Conservation (phyloP, 2,888 invertebrate species). For the Drosophila anceps region DNA sequence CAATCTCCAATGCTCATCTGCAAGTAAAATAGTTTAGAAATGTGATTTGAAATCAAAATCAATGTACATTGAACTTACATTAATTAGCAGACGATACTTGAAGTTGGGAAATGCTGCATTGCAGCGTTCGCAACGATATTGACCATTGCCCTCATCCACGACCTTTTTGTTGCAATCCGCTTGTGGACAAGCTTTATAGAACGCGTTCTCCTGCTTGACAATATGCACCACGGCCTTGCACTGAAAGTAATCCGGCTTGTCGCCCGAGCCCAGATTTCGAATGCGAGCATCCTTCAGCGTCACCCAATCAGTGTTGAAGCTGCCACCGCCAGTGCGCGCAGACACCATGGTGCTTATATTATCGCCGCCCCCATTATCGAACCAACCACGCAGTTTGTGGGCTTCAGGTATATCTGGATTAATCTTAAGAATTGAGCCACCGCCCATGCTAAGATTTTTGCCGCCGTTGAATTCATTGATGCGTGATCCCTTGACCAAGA, state of each 20-base stretch:
- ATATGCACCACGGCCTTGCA: slow-evolving; percentile 92
- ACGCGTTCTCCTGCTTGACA: slow-evolving; percentile 92
- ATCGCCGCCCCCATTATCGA: slow-evolving; percentile 90
- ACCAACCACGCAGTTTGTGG: slow-evolving; percentile 96
- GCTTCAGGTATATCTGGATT: slow-evolving; percentile 97
- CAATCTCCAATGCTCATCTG: slow-evolving; percentile 95
- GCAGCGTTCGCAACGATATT: slow-evolving; percentile 98
- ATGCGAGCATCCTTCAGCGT: slow-evolving; percentile 91
- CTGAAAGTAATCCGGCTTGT: slow-evolving; percentile 93
- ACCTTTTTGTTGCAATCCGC: slow-evolving; percentile 98
- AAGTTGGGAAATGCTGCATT: slow-evolving; percentile 92
- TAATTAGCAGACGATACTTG: slow-evolving; percentile 93
- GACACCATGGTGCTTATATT: slow-evolving; percentile 89
- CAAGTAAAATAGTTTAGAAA: background rate
- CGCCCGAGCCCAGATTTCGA: slow-evolving; percentile 90
- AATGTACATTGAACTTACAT: slow-evolving; percentile 87
- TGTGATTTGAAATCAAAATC: background rate
- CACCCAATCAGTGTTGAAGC: slow-evolving; percentile 89
- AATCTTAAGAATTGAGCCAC: slow-evolving; percentile 89
- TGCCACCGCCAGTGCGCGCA: slow-evolving; percentile 86
- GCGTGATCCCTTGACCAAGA: slow-evolving; percentile 94
- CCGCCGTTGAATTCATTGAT: slow-evolving; percentile 95
- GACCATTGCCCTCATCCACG: slow-evolving; percentile 93
- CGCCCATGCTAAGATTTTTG: slow-evolving; percentile 88
- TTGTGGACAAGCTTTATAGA: slow-evolving; percentile 96